phyloP scores from a whole-genome alignment of 2,888 invertebrate species.

The Cylloceria caligata region DNA sequence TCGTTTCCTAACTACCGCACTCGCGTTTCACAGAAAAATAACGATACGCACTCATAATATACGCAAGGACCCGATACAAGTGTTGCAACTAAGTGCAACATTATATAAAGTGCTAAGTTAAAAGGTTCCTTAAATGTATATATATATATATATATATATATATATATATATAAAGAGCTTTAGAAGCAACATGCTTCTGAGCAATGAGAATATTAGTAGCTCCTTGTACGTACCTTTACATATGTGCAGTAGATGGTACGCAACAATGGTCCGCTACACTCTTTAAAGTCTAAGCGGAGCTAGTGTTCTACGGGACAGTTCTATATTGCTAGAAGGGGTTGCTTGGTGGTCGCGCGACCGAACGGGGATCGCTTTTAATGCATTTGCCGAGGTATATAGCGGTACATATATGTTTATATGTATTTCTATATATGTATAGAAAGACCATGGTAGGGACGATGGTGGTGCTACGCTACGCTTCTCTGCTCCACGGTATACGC shows the following conservation, averaged over 20 bases:
- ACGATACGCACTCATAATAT: not conserved
- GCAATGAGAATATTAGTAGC: conserved; percentile 13
- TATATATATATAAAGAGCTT: conserved; percentile 7
- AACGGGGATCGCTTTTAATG: conserved; percentile 81
- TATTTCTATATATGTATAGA: conserved; percentile 42
- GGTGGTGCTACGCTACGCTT: conserved; percentile 46
- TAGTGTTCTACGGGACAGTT: conserved; percentile 59
- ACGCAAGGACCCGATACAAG: not conserved
- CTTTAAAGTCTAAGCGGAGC: conserved; percentile 38
- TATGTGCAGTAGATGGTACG: not conserved
- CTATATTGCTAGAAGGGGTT: conserved; percentile 69
- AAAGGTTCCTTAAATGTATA: conserved; percentile 45
- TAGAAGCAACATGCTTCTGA: conserved; percentile 36
- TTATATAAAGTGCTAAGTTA: conserved; percentile 73
- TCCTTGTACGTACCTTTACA: not conserved
- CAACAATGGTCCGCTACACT: conserved; percentile 43
- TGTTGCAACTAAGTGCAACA: conserved; percentile 38
- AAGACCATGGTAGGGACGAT: conserved; percentile 33
- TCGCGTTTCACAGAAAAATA: not conserved
- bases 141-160: not conserved
- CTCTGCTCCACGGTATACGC: conserved; percentile 75
- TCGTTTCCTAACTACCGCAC: not conserved
- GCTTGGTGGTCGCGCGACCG: conserved; percentile 32
- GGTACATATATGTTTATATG: conserved; percentile 1
- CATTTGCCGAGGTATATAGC: conserved; percentile 80